Evolutionary conservation across 2,888 invertebrate genomes (phyloP), one percentile per base, ranked within the genome.

Genomic region (Sarcophaga subvicina): DNA sequence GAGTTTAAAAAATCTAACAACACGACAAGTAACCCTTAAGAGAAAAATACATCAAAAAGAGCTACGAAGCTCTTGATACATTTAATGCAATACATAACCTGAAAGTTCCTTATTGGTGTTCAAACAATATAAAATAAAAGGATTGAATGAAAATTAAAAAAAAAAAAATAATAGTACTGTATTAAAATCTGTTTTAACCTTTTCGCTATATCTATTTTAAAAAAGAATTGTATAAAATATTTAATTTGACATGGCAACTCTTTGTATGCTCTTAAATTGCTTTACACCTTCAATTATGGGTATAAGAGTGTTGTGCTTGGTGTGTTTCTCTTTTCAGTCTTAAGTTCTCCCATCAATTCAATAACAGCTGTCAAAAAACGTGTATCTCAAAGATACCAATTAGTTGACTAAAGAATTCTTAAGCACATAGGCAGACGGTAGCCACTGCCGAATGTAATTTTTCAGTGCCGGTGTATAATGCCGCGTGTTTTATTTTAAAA

Each of bases 361-460:
- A 76, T n/a, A 54, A 59, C 67, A 83, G 71, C 82, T 82, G 85
- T 45, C 60, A 77, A 64, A 22, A 47, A 70, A 67, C 71, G 72
- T 86, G 82, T 86, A 86, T 86, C 83, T 75, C 63, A 11, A 49
- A 62, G 83, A 86, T 80, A 83, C 60, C 37, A 87, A 76, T 75
- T 59, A 86, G 86, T 78, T 75, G 27, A 64, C 22, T 2, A 76
- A 25, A 66, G 54, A 79, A 25, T 63, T 59, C 22, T 60, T 67
- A 70, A 73, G 73, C 59, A 69, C 62, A 11, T 72, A 75, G 70
- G 69, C 80, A 17, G 66, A 78, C 27, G 20, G 5, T 60, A 37
- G 17, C n/a, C 4, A 45, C 64, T 22, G 37, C 20, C 10, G 66
- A 59, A 63, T 14, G 37, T 59, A 25, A 4, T 62, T 49, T 45